Base-by-base conservation (phyloP, 2,888 invertebrate genomes). In the Liposcelis brunnea region DNA sequence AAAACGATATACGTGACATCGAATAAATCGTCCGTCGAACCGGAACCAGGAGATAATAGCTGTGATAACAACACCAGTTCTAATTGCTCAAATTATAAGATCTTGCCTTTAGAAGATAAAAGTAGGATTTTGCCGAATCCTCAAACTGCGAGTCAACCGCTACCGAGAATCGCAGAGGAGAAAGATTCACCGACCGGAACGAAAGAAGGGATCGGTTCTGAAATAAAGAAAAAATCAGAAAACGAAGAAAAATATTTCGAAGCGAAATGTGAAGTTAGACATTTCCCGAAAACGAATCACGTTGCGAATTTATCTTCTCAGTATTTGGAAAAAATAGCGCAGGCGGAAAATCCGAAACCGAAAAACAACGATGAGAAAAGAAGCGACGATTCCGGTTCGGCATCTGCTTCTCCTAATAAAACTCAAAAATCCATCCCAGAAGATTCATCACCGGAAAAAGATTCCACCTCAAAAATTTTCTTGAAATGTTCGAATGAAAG, bases 111-210 rank as follows among this genome's bases (percentile, higher is more conserved):
- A 26, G 26, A 26, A 26, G 26, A 26, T 26, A 26, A 26, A 26
- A 21, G 15, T 10, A 3, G 40, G 40, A 19, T 19, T n/a, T 40
- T 40, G 19, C 40, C 16, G 15, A 14, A 19, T 21, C 16, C 16
- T n/a, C 38, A 8, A n/a, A 38, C 5, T n/a, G 19, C 14, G n/a
- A 11, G 21, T 47, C 52, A 72, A 55, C 68, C 77, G 45, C 63
- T 87, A 56, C 87, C 87, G 1, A 65, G 87, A 51, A 87, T 87
- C 48, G 86, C 87, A 0, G 87, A 87, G 63, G 87, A 87, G 61
- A 86, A 85, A 58, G 82, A 83, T 61, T 81, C 80, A 14, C 82
- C 81, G 0, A 80, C 81, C 1, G 78, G 77, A 47, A 60, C 56
- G 4, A 62, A 60, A 35, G 54, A 55, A 16, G 63, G 5, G 5